These are phyloP conservation scores for Campylorhamphus procurvoides DNA, from an alignment of 2,113 vertebrate genomes.

Conservation along the genomic window DNA sequence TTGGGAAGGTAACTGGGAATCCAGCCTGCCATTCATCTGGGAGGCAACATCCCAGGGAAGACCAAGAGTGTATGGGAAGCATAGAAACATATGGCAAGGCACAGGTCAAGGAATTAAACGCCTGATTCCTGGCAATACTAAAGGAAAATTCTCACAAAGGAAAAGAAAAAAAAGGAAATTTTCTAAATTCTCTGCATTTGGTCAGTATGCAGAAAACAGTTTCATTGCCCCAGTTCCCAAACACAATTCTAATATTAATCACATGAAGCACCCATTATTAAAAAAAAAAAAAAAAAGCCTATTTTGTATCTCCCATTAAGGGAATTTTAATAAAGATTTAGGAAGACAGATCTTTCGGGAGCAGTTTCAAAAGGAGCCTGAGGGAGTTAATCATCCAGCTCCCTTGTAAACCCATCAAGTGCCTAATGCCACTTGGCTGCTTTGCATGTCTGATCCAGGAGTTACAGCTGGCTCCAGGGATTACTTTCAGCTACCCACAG, in stretches of 20 bases:
- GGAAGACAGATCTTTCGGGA: accelerated
- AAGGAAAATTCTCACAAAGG: background rate
- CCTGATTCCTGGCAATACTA: background rate
- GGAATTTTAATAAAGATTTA: background rate
- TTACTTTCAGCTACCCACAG: background rate
- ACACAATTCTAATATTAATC: background rate
- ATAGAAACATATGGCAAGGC: background rate
- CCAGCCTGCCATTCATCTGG: background rate
- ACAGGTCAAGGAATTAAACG: background rate
- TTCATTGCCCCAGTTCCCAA: background rate
- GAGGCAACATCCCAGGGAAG: background rate
- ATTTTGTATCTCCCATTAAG: background rate
- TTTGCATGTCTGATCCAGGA: background rate
- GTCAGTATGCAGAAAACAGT: background rate
- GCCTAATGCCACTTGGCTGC: background rate
- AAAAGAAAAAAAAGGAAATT: background rate
- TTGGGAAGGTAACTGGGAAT: background rate
- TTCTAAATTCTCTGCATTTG: background rate
- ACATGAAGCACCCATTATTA: background rate
- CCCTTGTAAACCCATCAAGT: background rate
- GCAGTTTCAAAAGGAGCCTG: background rate
- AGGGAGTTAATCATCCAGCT: background rate
- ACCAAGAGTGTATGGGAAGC: background rate
- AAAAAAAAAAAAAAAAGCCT: background rate
- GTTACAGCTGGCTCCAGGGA: background rate